These are phyloP conservation scores for Bombus waltoni DNA, from an alignment of 1,140 invertebrate genomes.

Conservation along the genomic window DNA sequence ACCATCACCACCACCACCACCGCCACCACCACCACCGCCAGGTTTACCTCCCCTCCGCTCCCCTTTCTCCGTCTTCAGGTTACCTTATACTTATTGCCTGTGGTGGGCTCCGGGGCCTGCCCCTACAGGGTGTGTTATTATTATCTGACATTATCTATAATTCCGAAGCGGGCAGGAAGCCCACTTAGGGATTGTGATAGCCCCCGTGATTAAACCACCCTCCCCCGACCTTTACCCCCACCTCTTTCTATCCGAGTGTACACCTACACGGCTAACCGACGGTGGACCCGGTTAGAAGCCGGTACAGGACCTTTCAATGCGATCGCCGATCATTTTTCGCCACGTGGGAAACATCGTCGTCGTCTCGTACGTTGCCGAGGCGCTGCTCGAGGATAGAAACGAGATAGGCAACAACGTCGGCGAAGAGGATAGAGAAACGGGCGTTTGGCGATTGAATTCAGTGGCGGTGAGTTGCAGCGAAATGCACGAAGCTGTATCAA, in stretches of 20 bases:
- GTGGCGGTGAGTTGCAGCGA: no score
- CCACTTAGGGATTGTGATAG: constrained; percentile 83
- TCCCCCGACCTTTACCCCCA: constrained; percentile 65
- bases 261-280: constrained; percentile 67
- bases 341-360: not conserved
- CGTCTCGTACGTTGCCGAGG: not conserved
- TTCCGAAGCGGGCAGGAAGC: constrained; percentile 82
- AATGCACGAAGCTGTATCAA: no score
- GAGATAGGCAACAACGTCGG: not conserved
- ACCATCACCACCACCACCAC: constrained; percentile 75
- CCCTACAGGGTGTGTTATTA: constrained; percentile 81
- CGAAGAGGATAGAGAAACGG: not conserved
- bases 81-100: constrained; percentile 82
- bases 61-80: constrained; percentile 61
- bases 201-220: constrained; percentile 81
- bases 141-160: constrained; percentile 84
- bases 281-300: constrained; percentile 58
- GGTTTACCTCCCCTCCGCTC: constrained; percentile 31
- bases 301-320: constrained; percentile 63
- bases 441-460: no score
- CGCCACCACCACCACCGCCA: constrained; percentile 13
- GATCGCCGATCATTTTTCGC: constrained; percentile 23
- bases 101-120: constrained; percentile 72
- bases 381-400: not conserved
- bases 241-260: constrained; percentile 63